A percentile compares a stretch with the other conserved stretches of the same genome.
These are phyloP conservation scores for Drosophila borborema DNA, from an alignment of 2,888 invertebrate genomes.

Conservation along the genomic window DNA sequence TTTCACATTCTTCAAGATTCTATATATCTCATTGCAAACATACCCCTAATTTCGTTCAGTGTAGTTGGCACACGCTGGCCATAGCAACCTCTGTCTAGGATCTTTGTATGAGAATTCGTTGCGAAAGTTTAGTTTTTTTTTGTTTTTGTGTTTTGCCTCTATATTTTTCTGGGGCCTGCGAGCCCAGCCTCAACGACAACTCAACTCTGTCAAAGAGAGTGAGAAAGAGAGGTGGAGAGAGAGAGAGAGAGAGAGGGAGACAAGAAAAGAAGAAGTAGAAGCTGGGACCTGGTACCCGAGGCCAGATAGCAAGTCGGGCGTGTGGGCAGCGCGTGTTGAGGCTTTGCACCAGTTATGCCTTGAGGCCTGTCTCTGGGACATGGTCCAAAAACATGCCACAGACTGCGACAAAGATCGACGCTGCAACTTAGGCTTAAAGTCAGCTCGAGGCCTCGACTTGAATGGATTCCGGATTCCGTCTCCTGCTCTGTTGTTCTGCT, in stretches of 20 bases:
- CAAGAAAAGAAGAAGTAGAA: background rate
- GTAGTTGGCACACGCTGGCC: slow-evolving; percentile 49
- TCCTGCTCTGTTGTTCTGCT: background rate
- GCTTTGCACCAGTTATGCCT: slow-evolving; percentile 73
- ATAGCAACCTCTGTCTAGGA: slow-evolving; percentile 44
- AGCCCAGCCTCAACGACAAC: slow-evolving; percentile 53
- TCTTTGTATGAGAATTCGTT: slow-evolving; percentile 33
- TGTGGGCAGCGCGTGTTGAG: slow-evolving; percentile 64
- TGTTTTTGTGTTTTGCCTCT: slow-evolving; percentile 1
- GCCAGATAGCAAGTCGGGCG: slow-evolving; percentile 30
- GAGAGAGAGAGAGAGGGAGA: background rate
- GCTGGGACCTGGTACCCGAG: background rate
- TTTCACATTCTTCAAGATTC: background rate
- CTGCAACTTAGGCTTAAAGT: background rate
- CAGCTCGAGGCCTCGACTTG: background rate
- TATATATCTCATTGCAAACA: background rate
- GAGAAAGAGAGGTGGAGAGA: slow-evolving; percentile 2
- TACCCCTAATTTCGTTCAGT: slow-evolving; percentile 20
- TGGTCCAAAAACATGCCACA: slow-evolving; percentile 37
- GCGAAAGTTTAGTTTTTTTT: slow-evolving; percentile 53
- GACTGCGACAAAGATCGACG: slow-evolving; percentile 47
- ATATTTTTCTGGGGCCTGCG: slow-evolving; percentile 34
- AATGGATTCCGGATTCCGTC: background rate
- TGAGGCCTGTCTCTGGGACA: slow-evolving; percentile 68
- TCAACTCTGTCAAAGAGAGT: slow-evolving; percentile 54